phyloP scores from a whole-genome alignment of 2,888 invertebrate species.

The Cylindroiulus punctatus region DNA sequence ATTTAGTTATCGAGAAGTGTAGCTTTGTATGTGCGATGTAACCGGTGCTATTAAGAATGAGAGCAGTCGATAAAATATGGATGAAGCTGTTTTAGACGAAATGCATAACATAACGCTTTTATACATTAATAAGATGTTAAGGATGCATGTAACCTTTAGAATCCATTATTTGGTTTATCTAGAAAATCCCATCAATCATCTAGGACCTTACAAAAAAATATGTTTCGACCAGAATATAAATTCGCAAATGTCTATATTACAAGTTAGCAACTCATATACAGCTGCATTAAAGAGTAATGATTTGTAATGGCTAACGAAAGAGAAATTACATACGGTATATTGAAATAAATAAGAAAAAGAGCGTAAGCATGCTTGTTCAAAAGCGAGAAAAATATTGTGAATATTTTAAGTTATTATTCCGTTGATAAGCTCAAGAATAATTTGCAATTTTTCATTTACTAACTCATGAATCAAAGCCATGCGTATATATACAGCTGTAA shows the following conservation, averaged over 20 bases:
- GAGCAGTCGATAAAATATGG: not conserved
- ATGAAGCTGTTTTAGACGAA: not conserved
- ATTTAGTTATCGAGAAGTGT: not conserved
- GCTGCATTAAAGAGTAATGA: not conserved
- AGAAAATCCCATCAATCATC: not conserved
- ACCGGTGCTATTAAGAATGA: not conserved
- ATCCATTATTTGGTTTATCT: not conserved
- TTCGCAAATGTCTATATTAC: too few species aligned
- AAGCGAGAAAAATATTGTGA: not conserved
- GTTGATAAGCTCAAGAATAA: too few species aligned
- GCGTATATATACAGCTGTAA: too few species aligned
- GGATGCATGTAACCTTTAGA: not conserved
- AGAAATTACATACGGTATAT: not conserved
- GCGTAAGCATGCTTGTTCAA: not conserved
- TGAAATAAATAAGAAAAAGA: not conserved
- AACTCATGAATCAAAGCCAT: too few species aligned
- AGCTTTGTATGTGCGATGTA: not conserved
- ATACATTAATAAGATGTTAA: too few species aligned
- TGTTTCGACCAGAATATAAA: not conserved
- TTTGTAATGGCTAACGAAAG: not conserved
- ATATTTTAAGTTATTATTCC: not conserved
- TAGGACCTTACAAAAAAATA: not conserved
- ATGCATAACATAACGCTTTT: not conserved
- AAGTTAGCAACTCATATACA: not conserved
- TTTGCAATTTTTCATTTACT: too few species aligned